phyloP scores from a whole-genome alignment of 2,888 invertebrate species.

The Hecatera dysodea region DNA sequence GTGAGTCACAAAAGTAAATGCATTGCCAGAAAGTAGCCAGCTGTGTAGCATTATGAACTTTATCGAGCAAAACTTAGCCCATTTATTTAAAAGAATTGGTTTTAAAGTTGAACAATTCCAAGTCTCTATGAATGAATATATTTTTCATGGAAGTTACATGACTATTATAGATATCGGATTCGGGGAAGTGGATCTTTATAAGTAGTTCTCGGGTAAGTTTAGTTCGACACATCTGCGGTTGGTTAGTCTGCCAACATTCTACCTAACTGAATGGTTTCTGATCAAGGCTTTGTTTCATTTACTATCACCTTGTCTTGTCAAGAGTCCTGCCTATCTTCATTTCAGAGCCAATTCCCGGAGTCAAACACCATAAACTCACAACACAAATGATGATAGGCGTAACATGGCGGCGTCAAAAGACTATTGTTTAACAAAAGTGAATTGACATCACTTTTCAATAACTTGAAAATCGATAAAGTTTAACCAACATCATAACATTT shows the following conservation, averaged over 20 bases:
- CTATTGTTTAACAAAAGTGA: no score
- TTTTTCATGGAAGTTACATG: slow-evolving; percentile 2
- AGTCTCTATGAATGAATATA: slow-evolving; percentile 22
- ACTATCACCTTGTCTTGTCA: background rate
- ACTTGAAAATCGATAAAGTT: no score
- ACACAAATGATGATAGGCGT: no score
- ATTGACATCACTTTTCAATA: no score
- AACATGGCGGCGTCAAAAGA: no score
- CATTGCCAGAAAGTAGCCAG: slow-evolving; percentile 28
- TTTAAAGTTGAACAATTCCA: slow-evolving; percentile 30
- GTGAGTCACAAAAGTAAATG: slow-evolving; percentile 23
- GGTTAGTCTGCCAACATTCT: background rate
- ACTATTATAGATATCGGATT: background rate
- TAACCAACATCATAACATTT: background rate
- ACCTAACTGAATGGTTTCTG: background rate
- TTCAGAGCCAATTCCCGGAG: no score
- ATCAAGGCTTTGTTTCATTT: background rate
- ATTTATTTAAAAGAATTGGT: slow-evolving; percentile 49
- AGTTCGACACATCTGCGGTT: no score
- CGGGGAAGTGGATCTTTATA: no score
- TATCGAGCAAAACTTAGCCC: slow-evolving; percentile 39
- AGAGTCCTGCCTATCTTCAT: no score
- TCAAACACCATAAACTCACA: no score
- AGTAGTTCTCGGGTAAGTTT: no score
- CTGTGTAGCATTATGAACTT: slow-evolving; percentile 32